These are phyloP conservation scores for Hippoglossus stenolepis DNA, from an alignment of 2,113 vertebrate species.

Conservation along the genomic window DNA sequence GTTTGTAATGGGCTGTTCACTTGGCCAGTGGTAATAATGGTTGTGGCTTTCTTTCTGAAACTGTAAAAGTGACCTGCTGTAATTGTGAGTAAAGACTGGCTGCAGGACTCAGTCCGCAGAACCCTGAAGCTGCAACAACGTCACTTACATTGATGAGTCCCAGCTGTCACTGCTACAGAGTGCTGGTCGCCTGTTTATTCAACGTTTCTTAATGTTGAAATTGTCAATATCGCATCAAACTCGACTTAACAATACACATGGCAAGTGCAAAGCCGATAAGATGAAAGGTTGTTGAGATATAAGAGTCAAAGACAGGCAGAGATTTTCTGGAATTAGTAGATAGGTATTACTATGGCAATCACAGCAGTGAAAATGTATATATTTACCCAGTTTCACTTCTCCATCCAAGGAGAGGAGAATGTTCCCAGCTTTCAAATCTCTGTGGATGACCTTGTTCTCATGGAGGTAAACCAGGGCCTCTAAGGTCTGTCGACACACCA, in stretches of 20 bases:
- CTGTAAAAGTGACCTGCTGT: too few relatives aligned
- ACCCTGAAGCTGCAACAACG: not conserved
- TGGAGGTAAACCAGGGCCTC: slow-evolving; percentile 95
- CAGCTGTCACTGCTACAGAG: not conserved
- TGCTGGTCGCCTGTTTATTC: not conserved
- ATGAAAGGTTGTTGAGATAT: not conserved
- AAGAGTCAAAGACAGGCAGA: not conserved
- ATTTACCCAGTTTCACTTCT: slow-evolving; percentile 94
- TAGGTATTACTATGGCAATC: not conserved
- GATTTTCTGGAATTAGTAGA: too few relatives aligned
- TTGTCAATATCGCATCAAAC: too few relatives aligned
- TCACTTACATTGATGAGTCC: too few relatives aligned
- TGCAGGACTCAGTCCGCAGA: not conserved
- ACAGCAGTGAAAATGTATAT: not conserved
- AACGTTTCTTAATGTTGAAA: too few relatives aligned
- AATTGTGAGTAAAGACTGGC: not conserved
- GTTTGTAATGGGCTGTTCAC: too few relatives aligned
- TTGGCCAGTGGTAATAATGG: too few relatives aligned
- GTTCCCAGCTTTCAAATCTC: slow-evolving; percentile 98
- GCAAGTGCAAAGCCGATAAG: not conserved
- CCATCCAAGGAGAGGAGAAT: slow-evolving; percentile 95
- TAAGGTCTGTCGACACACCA: slow-evolving; percentile 95
- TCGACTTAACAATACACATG: not conserved
- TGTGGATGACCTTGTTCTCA: slow-evolving; percentile 97
- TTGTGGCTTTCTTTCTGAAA: too few relatives aligned